phyloP scores from a whole-genome alignment of 2,888 invertebrate species.

The Podotricha telesiphe region DNA sequence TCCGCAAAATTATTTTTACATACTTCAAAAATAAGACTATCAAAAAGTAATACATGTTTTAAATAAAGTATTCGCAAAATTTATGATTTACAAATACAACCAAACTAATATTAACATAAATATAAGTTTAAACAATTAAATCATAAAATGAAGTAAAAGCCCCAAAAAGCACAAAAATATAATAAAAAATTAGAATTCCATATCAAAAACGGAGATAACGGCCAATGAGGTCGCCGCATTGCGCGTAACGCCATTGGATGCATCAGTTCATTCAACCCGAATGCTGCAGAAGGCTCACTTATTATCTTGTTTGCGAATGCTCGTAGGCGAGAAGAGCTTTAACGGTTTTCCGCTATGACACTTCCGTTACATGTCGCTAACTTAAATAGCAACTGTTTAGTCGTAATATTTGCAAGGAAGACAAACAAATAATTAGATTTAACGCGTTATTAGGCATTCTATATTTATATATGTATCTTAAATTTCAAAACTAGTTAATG shows the following conservation, averaged over 20 bases:
- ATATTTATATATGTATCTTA: background rate
- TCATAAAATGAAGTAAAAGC: background rate
- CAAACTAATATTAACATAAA: background rate
- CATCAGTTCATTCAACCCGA: conserved; percentile 67
- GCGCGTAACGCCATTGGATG: conserved; percentile 59
- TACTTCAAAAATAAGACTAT: no score
- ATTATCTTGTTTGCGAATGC: conserved; percentile 30
- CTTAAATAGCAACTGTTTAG: background rate
- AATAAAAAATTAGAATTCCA: conserved; percentile 31
- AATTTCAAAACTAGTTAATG: no score
- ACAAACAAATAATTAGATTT: background rate
- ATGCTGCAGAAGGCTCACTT: conserved; percentile 31
- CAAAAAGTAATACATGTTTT: no score
- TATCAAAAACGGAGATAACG: conserved; percentile 42
- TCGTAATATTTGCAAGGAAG: background rate
- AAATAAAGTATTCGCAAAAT: no score
- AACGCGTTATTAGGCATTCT: no score
- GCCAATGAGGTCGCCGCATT: conserved; percentile 75
- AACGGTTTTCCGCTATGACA: conserved; percentile 20
- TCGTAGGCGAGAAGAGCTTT: conserved; percentile 13
- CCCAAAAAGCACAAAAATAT: background rate
- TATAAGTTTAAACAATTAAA: no score
- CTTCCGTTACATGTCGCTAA: conserved; percentile 2
- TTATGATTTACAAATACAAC: no score
- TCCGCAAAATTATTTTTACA: no score